Base-by-base conservation (phyloP, 2,113 vertebrate genomes). In the Sceloporus undulatus region DNA sequence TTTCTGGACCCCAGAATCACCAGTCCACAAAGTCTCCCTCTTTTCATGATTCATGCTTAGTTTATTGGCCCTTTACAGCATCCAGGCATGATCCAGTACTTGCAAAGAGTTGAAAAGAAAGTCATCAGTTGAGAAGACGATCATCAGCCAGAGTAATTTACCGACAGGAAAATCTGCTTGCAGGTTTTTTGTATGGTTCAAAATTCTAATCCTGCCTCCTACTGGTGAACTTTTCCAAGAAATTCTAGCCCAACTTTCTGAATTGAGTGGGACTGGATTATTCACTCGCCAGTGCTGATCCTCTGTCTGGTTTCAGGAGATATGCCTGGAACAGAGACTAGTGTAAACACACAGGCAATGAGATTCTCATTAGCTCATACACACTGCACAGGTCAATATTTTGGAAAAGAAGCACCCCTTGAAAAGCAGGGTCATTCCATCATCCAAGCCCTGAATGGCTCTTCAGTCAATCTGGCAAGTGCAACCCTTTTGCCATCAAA, bases 391-490 rank as follows among this genome's bases (percentile, higher is more conserved):
- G 42, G 27, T 65, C 18, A 83, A 38, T 52, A 9, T 68, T 68
- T 83, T 56, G 38, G 27, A 25, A 29, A 71, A 74, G 40, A 68
- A 88, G 76, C 65, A 59, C 19, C 9, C 11, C 18, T 77, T 78
- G 42, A 7, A 84, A 83, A 78, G 5, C 48, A 82, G 66, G 65
- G 40, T 52, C 48, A n/a, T 19, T 70, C 25, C 25, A 38, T 71
- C 80, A 76, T 86, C 42, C 48, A 86, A 68, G 82, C 9, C 18
- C 27, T 82, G 42, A 84, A 59, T 71, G 23, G 42, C 9, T 80
- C 29, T 85, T 80, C 52, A 81, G n/a, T 71, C 84, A 86, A 68
- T 34, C 48, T 75, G 34, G 62, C 56, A 74, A 82, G 34, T 34
- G 19, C 73, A 76, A n/a, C 38, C 59, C 73, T 62, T 71, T 66